Evolutionary conservation across 1,140 invertebrate species (phyloP).

Genomic region (Heterodera carotae): DNA sequence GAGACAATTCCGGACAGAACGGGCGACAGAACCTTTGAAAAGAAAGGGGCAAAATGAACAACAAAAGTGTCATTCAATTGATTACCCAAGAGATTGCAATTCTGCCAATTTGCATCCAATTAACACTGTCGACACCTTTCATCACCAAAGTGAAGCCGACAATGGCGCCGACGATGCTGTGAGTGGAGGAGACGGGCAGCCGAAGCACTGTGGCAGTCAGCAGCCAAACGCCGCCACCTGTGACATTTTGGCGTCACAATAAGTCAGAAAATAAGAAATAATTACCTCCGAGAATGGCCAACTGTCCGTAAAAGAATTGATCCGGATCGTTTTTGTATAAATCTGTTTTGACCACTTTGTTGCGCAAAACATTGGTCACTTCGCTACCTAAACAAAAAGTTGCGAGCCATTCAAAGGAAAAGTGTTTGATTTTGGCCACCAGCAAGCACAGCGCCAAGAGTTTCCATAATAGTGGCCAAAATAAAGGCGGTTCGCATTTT

Average conservation of each 20-base stretch:
- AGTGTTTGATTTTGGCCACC: conserved; percentile 1
- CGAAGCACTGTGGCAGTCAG: conserved; percentile 86
- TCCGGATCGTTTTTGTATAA: conserved; percentile 57
- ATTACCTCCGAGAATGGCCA: conserved; percentile 68
- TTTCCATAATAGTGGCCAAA: conserved; percentile 91
- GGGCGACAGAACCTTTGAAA: conserved; percentile 36
- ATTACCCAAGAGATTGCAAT: conserved; percentile 71
- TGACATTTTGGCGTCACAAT: not conserved
- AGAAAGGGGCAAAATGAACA: not conserved
- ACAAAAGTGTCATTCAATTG: not conserved
- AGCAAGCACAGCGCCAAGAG: conserved; percentile 69
- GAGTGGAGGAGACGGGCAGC: conserved; percentile 87
- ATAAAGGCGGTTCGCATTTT: conserved; percentile 71
- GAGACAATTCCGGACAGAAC: conserved; percentile 47
- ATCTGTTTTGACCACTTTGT: conserved; percentile 57
- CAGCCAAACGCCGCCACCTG: conserved; percentile 74
- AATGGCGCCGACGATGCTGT: conserved; percentile 89
- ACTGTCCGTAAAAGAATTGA: conserved; percentile 51
- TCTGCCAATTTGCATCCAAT: conserved; percentile 77
- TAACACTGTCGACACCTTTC: conserved; percentile 80
- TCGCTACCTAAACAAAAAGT: conserved; percentile 60
- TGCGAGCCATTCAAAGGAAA: not conserved
- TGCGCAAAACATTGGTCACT: conserved; percentile 65
- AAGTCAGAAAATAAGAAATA: too few species aligned
- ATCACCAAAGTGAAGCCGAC: conserved; percentile 90